A percentile compares a stretch with the other conserved stretches of the same genome.
Evolutionary conservation across 2,797 vertebrate genomes (phyloP).

Genomic region (Melanotaenia trifasciata): DNA sequence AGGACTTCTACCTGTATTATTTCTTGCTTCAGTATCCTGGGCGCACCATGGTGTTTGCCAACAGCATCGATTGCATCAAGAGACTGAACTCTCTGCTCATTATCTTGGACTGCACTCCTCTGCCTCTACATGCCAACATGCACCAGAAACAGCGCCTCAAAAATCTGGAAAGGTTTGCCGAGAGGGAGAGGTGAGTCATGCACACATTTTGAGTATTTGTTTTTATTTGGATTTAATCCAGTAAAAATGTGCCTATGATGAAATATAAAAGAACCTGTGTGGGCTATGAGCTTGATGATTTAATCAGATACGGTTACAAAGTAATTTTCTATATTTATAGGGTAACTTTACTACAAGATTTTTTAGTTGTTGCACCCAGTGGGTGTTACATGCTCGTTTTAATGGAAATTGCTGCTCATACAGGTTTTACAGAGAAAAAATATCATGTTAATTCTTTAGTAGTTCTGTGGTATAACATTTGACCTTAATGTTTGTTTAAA

Average conservation of each 20-base stretch:
- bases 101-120: conserved; percentile 87
- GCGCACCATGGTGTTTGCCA: conserved; percentile 97
- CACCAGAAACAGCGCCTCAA: conserved; percentile 98
- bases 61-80: conserved; percentile 98
- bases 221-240: neutral
- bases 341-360: neutral
- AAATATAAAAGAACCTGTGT: conserved; percentile 3
- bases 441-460: neutral
- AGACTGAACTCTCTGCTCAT: conserved; percentile 91
- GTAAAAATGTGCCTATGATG: neutral
- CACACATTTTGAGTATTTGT: conserved; percentile 8
- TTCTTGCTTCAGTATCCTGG: conserved; percentile 94
- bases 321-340: neutral
- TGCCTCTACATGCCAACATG: conserved; percentile 97
- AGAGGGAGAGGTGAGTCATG: conserved; percentile 87
- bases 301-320: neutral
- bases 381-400: neutral
- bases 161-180: conserved; percentile 95
- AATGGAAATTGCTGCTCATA: neutral
- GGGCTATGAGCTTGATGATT: neutral
- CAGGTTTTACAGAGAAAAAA: no score
- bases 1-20: conserved; percentile 96
- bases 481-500: neutral
- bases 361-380: neutral
- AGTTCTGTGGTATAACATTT: neutral